Conservation (phyloP, 2,797 vertebrate species). For the Argya squamiceps region DNA sequence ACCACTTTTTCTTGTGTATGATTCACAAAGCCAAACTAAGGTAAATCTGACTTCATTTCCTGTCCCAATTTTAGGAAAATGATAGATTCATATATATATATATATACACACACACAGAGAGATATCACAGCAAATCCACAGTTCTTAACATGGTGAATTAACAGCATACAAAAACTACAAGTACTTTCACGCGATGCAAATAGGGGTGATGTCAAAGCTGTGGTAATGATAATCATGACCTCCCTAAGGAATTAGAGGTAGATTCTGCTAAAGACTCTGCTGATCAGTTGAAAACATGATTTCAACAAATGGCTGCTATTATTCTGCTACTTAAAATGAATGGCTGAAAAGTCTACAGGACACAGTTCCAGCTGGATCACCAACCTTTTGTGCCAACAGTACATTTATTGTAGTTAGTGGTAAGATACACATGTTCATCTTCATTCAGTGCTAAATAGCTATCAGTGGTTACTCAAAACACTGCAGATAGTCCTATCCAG, state of each 20-base stretch:
- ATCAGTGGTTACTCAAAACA: background rate
- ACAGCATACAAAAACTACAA: background rate
- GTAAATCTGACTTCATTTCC: background rate
- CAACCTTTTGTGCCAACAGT: background rate
- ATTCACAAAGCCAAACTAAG: background rate
- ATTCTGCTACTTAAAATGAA: background rate
- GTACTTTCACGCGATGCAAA: background rate
- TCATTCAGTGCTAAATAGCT: background rate
- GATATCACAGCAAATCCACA: background rate
- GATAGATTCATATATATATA: background rate
- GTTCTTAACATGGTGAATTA: background rate
- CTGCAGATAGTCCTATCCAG: background rate
- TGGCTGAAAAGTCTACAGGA: background rate
- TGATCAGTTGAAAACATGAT: background rate
- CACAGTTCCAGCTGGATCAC: background rate
- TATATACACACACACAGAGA: accelerated
- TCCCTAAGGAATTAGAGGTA: background rate
- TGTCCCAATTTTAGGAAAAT: background rate
- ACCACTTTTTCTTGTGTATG: background rate
- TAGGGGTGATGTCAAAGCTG: background rate
- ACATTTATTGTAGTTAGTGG: background rate
- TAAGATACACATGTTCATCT: background rate
- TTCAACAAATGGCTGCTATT: background rate
- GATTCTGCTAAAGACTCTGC: background rate
- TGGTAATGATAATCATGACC: background rate